Percentiles rank a stretch among this genome's conserved stretches.
Evolutionary conservation across 1,140 invertebrate species (phyloP).

Genomic region (Drosophila lowei): DNA sequence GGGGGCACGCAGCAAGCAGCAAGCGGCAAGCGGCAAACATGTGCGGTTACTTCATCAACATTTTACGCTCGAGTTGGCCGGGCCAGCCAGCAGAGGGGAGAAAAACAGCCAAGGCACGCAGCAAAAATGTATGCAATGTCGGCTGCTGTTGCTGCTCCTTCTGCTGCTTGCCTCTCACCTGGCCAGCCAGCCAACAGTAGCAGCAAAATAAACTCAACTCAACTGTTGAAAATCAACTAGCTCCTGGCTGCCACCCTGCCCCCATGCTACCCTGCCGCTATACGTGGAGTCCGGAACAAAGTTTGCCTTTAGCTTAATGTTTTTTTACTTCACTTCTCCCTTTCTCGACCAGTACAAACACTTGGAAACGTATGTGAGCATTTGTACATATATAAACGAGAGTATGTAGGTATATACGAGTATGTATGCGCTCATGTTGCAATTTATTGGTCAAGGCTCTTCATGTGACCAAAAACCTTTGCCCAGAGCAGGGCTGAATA

Average conservation of each 20-base stretch:
- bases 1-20: slow-evolving; percentile 7
- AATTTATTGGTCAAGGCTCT: slow-evolving; percentile 55
- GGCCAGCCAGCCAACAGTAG: slow-evolving; percentile 36
- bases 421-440: slow-evolving; percentile 31
- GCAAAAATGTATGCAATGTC: slow-evolving; percentile 70
- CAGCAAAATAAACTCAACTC: slow-evolving; percentile 77
- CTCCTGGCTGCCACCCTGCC: slow-evolving; percentile 30
- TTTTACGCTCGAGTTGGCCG: slow-evolving; percentile 73
- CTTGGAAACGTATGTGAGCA: slow-evolving; percentile 49
- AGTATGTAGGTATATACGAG: not conserved
- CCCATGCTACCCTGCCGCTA: not conserved
- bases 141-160: slow-evolving; percentile 19
- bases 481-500: not conserved
- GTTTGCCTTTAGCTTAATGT: slow-evolving; percentile 63
- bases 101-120: slow-evolving; percentile 65
- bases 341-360: slow-evolving; percentile 56
- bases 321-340: slow-evolving; percentile 18
- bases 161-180: slow-evolving; percentile 47
- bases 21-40: slow-evolving; percentile 53
- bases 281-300: slow-evolving; percentile 49
- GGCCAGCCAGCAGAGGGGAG: slow-evolving; percentile 21
- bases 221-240: slow-evolving; percentile 77
- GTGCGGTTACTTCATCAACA: slow-evolving; percentile 78
- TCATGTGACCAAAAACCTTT: slow-evolving; percentile 27
- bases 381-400: not conserved